These are phyloP conservation scores for Acanthisitta chloris DNA, from an alignment of 2,113 vertebrate genomes.

Conservation along the genomic window DNA sequence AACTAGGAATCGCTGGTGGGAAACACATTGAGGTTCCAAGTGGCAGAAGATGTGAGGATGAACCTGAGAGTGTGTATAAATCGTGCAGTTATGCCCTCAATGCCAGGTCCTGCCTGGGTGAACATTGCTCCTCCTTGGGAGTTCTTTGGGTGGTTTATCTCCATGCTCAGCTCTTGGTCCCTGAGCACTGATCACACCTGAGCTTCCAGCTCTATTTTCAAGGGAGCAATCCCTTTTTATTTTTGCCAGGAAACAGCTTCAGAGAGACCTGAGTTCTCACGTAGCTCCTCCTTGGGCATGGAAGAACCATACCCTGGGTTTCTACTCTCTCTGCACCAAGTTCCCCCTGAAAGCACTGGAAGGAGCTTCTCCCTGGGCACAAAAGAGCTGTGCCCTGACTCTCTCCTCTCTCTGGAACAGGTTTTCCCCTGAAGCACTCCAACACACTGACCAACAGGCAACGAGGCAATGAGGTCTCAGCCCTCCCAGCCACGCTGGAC, in stretches of 20 bases:
- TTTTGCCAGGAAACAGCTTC: neutral
- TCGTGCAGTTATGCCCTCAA: neutral
- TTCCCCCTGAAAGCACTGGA: conserved; percentile 78
- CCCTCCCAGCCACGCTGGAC: conserved; percentile 88
- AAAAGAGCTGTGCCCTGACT: neutral
- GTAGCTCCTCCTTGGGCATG: neutral
- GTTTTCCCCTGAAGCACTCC: conserved; percentile 79
- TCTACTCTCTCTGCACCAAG: conserved; percentile 10
- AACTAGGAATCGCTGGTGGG: accelerated
- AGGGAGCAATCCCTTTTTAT: neutral
- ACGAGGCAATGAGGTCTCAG: conserved; percentile 90
- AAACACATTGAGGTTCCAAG: neutral
- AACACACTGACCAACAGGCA: conserved; percentile 93
- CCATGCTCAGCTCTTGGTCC: neutral
- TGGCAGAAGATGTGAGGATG: neutral
- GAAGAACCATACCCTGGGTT: too few species aligned
- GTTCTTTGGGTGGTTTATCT: neutral
- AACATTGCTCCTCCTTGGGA: neutral
- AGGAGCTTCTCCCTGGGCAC: too few species aligned
- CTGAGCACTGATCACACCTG: neutral
- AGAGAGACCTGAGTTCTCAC: neutral
- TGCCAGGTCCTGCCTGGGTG: neutral
- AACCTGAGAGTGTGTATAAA: neutral
- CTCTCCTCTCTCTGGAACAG: neutral
- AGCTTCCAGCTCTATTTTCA: neutral